Evolutionary conservation across 2,113 vertebrate species (phyloP), one percentile per base, ranked within the genome.

Genomic region (Jaculus jaculus): DNA sequence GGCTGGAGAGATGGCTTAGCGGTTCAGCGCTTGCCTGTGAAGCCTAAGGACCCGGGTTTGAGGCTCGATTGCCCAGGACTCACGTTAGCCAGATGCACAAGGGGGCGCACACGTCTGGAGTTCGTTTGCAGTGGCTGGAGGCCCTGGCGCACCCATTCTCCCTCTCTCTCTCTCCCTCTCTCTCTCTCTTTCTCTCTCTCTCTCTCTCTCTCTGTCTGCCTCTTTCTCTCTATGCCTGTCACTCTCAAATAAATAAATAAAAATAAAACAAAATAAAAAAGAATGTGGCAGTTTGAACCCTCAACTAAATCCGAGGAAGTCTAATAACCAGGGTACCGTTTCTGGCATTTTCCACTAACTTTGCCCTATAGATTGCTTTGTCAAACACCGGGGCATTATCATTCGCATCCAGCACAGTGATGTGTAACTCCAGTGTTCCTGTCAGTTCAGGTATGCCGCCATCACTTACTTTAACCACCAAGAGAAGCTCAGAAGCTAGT

Each of bases 331-430:
- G 17, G 0, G 98, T 98, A 0, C 98, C 98, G 21, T 88, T 92
- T 1, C 82, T 82, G 54, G 98, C 91, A 92, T 98, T 98, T 89
- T 99, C 98, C 26, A 73, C 83, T 13, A 98, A 74, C n/a, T 93
- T 96, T 2, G 97, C 97, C 30, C 92, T 97, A 68, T 98, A 98
- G 34, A 96, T 74, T 1, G 93, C 42, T 74, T 98, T 97, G 32
- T 97, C 96, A 93, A 1, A 98, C 92, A 97, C 97, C 0, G 99
- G 99, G 73, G 98, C 98, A 83, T 99, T 99, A 79, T 99, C 99
- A 83, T 99, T 99, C 71, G 98, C 98, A 51, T 99, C 99, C 86
- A 97, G 85, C 30, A 98, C 98, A 0, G 58, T 93, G 66, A 98
- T 86, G 32, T 95, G 80, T 30, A 98, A 58, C 47, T 97, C 95